Evolutionary conservation across 2,888 invertebrate genomes (phyloP), one percentile per base, ranked within the genome.

Genomic region (Empis livida): DNA sequence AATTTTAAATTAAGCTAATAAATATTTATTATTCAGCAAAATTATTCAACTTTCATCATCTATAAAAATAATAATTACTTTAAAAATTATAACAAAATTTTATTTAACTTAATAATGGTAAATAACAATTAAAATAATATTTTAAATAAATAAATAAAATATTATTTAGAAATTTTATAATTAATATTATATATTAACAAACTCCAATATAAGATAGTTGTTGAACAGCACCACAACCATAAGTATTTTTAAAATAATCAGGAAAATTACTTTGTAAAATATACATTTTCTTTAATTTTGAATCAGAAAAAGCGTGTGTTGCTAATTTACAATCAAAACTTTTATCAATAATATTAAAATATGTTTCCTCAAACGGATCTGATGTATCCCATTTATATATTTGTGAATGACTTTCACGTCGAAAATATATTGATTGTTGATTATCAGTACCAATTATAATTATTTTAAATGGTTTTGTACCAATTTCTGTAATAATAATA

Each of bases 201-300:
- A 8, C 9, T 27, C 23, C 23, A 27, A 27, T 27, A 27, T 27
- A 27, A 6, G 60, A 61, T 40, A 77, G 61, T 43, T 74, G 72
- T 57, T 78, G 78, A 37, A 75, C 70, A 38, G 75, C 74, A 2
- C 78, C 78, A 56, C 78, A 78, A 20, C 79, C 80, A 37, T 78
- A 75, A 16, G 73, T 76, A 52, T 74, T 74, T 51, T 75, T 72
- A 61, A 80, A 73, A 56, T 71, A 81, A 64, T 79, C 79, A 2
- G 74, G 76, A 62, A 79, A 80, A 61, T 79, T 80, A 55, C 78
- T 78, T 58, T 79, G 76, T 50, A 80, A 59, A 1, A 76, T 73
- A 44, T 79, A 68, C 72, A 80, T 77, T 45, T 72, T 67, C 42
- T 72, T 71, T 41, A 73, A 68, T 53, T 70, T 73, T 57, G 73